Evolutionary conservation across 1,140 invertebrate genomes (phyloP), one percentile per base, ranked within the genome.

Genomic region (Diabrotica virgifera): DNA sequence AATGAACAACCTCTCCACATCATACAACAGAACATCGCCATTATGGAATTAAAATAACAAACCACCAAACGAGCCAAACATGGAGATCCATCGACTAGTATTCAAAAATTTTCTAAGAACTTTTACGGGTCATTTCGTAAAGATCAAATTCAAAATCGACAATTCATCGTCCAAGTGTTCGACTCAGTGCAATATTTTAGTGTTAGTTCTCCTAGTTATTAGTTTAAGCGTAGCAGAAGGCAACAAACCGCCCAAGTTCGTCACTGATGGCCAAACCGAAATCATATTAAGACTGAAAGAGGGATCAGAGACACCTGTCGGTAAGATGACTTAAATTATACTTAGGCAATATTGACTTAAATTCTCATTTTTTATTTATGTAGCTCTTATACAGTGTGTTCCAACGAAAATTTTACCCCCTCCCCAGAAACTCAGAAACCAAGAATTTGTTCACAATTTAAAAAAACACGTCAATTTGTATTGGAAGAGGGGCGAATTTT

Each of bases 201-300:
- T 69, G 38, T 66, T 60, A 40, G 62, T 70, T 24, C 40, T 72
- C 9, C 51, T 69, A 46, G 66, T 71, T 14, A 46, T n/a, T 46
- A 51, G 65, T 65, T 65, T 66, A 65, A 63, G 60, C 70, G 58
- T 69, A 14, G 56, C 52, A 61, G 11, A 36, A 38, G 64, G 65
- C 40, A 14, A 60, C n/a, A 86, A 86, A 70, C 90, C 92, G 36
- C 91, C 92, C 0, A 83, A 90, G 57, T 94, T 95, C 78, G 82
- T 94, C 56, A 92, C 90, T 74, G 88, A 94, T 73, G 90, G 90
- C 64, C 90, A 94, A 80, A 91, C 90, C 63, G 92, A 95, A 85
- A 94, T 96, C 70, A 90, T 96, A 62, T 83, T 95, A 70, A 85
- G 92, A 74, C 82, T 95, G 69, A 94, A 93, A 78, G 93, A 96